Percentiles rank a stretch among this genome's conserved stretches.
These are phyloP conservation scores for Drosophila prolongata DNA, from an alignment of 2,888 invertebrate genomes.

Conservation along the genomic window DNA sequence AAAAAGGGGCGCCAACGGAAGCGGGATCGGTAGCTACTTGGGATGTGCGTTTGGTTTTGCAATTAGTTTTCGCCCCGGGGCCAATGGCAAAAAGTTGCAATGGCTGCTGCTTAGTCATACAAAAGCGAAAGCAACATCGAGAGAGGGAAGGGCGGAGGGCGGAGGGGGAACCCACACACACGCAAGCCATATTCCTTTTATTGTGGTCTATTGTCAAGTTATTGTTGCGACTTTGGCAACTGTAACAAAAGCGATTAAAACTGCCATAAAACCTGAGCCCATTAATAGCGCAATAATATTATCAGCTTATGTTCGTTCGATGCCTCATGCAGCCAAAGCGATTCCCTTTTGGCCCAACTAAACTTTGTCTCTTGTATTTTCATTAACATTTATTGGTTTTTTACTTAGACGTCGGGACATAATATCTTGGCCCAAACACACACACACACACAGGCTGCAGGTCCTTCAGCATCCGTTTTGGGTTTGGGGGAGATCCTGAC, in stretches of 20 bases:
- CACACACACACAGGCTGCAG: slow-evolving; percentile 36
- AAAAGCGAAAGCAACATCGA: slow-evolving; percentile 17
- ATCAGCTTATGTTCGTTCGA: slow-evolving; percentile 74
- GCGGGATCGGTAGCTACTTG: slow-evolving; percentile 39
- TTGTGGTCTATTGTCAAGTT: slow-evolving; percentile 68
- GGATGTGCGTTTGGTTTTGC: slow-evolving; percentile 75
- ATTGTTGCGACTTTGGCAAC: slow-evolving; percentile 75
- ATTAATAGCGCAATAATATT: slow-evolving; percentile 81
- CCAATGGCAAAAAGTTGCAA: slow-evolving; percentile 71
- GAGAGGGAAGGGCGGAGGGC: background rate
- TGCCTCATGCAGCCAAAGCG: slow-evolving; percentile 58
- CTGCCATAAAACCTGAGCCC: slow-evolving; percentile 79
- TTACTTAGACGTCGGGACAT: slow-evolving; percentile 69
- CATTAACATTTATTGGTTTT: slow-evolving; percentile 82
- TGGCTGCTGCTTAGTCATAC: slow-evolving; percentile 55
- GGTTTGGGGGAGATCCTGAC: background rate
- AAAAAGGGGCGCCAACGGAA: slow-evolving; percentile 4
- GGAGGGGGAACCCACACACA: slow-evolving; percentile 20
- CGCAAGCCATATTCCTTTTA: slow-evolving; percentile 64
- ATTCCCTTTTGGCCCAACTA: slow-evolving; percentile 45
- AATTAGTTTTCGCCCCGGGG: slow-evolving; percentile 68
- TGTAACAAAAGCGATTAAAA: slow-evolving; percentile 82
- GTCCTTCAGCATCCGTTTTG: slow-evolving; percentile 28
- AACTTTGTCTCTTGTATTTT: slow-evolving; percentile 80
- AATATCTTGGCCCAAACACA: slow-evolving; percentile 52